Percentiles rank a stretch among this genome's conserved stretches.
phyloP scores from a whole-genome alignment of 2,113 vertebrate species.

The Poeciliopsis turrubarensis region DNA sequence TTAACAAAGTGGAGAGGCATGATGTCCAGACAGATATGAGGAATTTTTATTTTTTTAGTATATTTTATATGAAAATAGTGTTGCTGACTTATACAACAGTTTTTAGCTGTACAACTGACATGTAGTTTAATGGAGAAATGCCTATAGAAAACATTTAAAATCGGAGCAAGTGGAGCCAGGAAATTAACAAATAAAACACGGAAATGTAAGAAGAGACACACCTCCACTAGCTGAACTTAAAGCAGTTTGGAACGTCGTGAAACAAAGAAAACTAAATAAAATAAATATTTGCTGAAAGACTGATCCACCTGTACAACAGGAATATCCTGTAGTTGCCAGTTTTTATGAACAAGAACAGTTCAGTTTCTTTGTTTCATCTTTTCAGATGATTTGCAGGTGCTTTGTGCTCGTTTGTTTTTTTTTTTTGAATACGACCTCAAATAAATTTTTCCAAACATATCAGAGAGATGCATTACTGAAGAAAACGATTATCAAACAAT shows the following conservation, averaged over 20 bases:
- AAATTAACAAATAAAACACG: slow-evolving; percentile 18
- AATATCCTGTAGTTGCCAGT: slow-evolving; percentile 17
- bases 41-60: slow-evolving; percentile 70
- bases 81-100: slow-evolving; percentile 66
- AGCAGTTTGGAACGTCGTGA: slow-evolving; percentile 35
- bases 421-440: slow-evolving; percentile 2
- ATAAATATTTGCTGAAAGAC: not conserved
- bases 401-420: slow-evolving; percentile 27
- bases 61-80: slow-evolving; percentile 78
- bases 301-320: not conserved
- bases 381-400: not conserved
- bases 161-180: slow-evolving; percentile 37
- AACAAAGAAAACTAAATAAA: slow-evolving; percentile 16
- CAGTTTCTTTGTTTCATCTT: not conserved
- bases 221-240: slow-evolving; percentile 44
- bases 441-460: slow-evolving; percentile 21
- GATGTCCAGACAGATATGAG: slow-evolving; percentile 46
- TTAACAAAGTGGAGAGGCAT: not conserved
- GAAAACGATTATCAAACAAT: slow-evolving; percentile 16
- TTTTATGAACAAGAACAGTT: slow-evolving; percentile 5
- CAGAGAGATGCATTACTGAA: slow-evolving; percentile 9
- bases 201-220: slow-evolving; percentile 33
- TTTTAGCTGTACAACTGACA: slow-evolving; percentile 68
- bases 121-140: slow-evolving; percentile 27
- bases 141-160: slow-evolving; percentile 35